Conservation (phyloP, 2,888 invertebrate genomes). For the Hedya salicella region DNA sequence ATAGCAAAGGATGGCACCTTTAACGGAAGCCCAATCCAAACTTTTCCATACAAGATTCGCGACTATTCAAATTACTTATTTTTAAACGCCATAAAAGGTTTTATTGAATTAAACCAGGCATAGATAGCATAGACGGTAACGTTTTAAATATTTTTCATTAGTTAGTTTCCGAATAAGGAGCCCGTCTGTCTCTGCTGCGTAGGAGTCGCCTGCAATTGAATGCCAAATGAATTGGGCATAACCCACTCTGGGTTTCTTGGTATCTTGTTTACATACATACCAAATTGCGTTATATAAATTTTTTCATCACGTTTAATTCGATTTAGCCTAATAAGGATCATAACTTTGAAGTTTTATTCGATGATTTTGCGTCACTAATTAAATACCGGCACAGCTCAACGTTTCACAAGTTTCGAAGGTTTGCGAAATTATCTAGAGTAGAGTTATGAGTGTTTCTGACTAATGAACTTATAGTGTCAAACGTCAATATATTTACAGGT, state of each 20-base stretch:
- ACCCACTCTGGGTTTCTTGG: conserved; percentile 3
- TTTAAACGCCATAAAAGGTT: conserved; percentile 13
- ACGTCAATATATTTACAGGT: background rate
- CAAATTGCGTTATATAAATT: background rate
- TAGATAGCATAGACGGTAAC: conserved; percentile 6
- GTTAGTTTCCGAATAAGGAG: conserved; percentile 38
- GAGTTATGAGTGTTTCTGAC: background rate
- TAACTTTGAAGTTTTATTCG: background rate
- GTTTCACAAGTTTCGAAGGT: background rate
- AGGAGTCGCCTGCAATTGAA: conserved; percentile 38
- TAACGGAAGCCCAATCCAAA: conserved; percentile 10
- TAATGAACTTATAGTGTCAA: background rate
- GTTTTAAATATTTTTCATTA: conserved; percentile 37
- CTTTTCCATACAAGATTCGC: background rate
- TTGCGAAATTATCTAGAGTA: background rate
- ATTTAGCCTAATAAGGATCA: background rate
- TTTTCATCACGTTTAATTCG: background rate
- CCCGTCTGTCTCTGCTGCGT: conserved; percentile 30
- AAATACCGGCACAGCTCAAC: background rate
- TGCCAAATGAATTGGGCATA: conserved; percentile 35
- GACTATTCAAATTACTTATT: background rate
- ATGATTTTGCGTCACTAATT: background rate
- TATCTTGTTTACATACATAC: conserved; percentile 8
- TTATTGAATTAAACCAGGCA: conserved; percentile 25
- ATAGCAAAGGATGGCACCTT: conserved; percentile 3